Evolutionary conservation across 2,113 vertebrate species (phyloP), one percentile per base, ranked within the genome.

Genomic region (Rhabdornis inornatus): DNA sequence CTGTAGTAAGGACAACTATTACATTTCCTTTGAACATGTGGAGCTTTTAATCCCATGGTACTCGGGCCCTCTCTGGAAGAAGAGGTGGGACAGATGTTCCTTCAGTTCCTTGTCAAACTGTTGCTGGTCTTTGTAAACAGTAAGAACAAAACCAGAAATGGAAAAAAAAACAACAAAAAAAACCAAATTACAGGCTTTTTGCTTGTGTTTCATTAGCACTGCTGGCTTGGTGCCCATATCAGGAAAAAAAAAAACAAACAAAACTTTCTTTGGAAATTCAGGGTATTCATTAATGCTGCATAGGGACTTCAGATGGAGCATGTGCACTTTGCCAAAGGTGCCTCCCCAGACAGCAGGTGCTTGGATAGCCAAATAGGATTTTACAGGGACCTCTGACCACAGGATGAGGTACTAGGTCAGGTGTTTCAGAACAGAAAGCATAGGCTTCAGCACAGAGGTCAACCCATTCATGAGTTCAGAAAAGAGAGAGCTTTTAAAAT

Each of bases 1-100:
- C 85, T 92, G 53, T 92, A 97, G 88, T 57, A 95, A 92, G 87
- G 82, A 78, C 81, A 76, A 47, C 94, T 87, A 95, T 95, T 97
- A 93, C 40, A 90, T 94, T 96, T 96, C 83, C 76, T 92, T 76
- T 72, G 79, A 94, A 50, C 24, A 22, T 65, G 75, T 60, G 23
- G 31, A 27, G 49, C 49, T 88, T 96, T 87, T 96, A 94, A 94
- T 91, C 61, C 63, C 80, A 84, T 90, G 87, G 30, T 64, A 83
- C 63, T 95, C 88, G 63, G 83, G 78, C 63, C 10, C 28, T 89
- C 90, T 97, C 89, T 95, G 70, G 92, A 96, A 88, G 82, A 95
- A 78, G 87, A 90, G 70, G 59, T 95, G 90, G 94, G 80, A 90
- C 64, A 95, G 65, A 79, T 77, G 70, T 78, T 93, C 72, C 68